Percentiles rank a stretch among this genome's conserved stretches.
Conservation (phyloP, 2,113 vertebrate species). For the Paradisaea rubra region DNA sequence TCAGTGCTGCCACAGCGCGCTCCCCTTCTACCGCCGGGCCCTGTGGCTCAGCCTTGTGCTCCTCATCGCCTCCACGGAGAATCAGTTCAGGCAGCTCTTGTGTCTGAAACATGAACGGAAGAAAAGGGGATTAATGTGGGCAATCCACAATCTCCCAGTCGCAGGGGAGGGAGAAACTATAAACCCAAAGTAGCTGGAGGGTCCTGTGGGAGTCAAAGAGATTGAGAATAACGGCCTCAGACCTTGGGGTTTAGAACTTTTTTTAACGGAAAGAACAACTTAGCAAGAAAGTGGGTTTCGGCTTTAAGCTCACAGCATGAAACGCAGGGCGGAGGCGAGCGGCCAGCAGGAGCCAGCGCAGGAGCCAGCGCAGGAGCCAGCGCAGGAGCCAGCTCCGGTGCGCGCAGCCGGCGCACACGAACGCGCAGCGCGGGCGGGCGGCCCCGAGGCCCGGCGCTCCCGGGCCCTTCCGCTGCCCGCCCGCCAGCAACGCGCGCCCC, state of each 20-base stretch:
- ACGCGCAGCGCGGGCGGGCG: background rate
- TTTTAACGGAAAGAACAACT: rapidly evolving
- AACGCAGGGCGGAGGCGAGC: too few species aligned
- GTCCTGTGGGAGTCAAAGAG: background rate
- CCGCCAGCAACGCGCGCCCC: background rate
- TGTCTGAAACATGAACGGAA: rapidly evolving
- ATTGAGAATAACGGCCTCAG: background rate
- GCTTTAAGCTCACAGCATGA: too few species aligned
- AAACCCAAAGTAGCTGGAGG: background rate
- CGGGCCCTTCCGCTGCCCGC: background rate
- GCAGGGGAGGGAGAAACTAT: background rate
- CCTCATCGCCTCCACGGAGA: rapidly evolving
- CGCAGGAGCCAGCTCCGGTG: too few species aligned
- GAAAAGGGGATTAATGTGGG: background rate
- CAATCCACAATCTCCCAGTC: rapidly evolving
- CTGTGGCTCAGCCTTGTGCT: rapidly evolving
- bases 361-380: too few species aligned
- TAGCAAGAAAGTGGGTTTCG: rapidly evolving
- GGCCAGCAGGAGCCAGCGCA: background rate
- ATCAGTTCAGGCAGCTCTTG: background rate
- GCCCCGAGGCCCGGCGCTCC: background rate
- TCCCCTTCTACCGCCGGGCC: rapidly evolving
- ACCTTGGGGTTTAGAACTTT: too few species aligned
- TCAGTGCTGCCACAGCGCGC: rapidly evolving
- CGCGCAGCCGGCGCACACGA: too few species aligned